Base-by-base conservation (phyloP, 2,113 vertebrate species). In the Nothobranchius furzeri region DNA sequence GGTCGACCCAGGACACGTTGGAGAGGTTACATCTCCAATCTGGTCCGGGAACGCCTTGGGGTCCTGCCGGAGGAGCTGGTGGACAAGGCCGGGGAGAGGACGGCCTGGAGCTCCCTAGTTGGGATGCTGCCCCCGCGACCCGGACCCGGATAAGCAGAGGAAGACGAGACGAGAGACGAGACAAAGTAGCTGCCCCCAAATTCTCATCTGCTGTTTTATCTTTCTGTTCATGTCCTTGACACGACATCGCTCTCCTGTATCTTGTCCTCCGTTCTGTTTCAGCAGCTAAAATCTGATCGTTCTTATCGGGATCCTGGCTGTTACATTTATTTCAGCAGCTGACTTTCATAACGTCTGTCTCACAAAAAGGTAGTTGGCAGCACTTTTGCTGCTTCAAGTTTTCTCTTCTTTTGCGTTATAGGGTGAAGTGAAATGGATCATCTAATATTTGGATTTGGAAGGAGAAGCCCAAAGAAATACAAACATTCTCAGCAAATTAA, bases 211-310 rank as follows among this genome's bases (percentile, higher is more conserved):
- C 12, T 11, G 10, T 55, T 77, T 66, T 24, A 46, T 76, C 43
- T 64, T 64, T 76, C 65, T 10, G 1, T 60, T 24, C 58, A 6
- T 51, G 69, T 40, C 73, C 50, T 45, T 30, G 0, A 48, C 60
- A 67, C 61, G 56, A 14, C 45, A 64, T 77, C 65, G 9, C 58
- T 45, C 53, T 58, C 40, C 52, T n/a, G 64, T 50, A 52, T 76
- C 60, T 73, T n/a, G 60, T 79, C 73, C 70, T 64, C 74, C 65
- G 0, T 69, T 68, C 60, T 60, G 49, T 51, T 69, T 55, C 49
- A 0, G 47, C 54, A 7, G 46, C 56, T 47, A 36, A 30, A 65
- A 69, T 78, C 60, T 25, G 70, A 81, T 68, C 43, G 65, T 54
- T 67, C 53, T 67, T 70, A 70, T 78, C 61, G 50, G 64, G 45